These are phyloP conservation scores for Ctenopoma multispine DNA, from an alignment of 2,797 vertebrate genomes.

Conservation along the genomic window DNA sequence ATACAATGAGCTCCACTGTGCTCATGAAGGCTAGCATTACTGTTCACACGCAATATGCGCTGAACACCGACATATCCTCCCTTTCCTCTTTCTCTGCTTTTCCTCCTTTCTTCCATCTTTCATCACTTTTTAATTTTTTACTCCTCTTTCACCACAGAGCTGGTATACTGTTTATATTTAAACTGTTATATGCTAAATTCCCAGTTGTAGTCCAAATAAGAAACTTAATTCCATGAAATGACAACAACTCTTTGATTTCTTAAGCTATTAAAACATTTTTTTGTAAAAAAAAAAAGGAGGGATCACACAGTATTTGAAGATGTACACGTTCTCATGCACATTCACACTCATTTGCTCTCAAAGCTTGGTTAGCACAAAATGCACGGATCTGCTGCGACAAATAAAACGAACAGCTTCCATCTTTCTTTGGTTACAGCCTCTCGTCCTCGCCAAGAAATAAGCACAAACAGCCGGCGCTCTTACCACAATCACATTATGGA, in stretches of 20 bases:
- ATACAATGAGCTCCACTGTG: constrained; percentile 81
- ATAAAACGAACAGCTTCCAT: constrained; percentile 40
- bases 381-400: constrained; percentile 19
- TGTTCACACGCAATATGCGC: constrained; percentile 77
- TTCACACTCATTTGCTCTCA: constrained; percentile 2
- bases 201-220: constrained; percentile 2
- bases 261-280: not conserved
- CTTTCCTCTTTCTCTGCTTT: constrained; percentile 15
- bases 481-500: constrained; percentile 41
- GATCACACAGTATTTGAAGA: constrained; percentile 15
- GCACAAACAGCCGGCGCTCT: constrained; percentile 44
- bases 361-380: not conserved
- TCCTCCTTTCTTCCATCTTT: constrained; percentile 13
- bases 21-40: constrained; percentile 75
- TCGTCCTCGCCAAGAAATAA: constrained; percentile 22
- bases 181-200: not conserved
- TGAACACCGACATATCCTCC: constrained; percentile 45
- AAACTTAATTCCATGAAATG: not conserved
- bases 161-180: constrained; percentile 7
- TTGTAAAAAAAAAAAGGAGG: not conserved
- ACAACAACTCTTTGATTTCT: not conserved
- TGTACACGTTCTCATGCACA: constrained; percentile 15
- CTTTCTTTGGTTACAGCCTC: constrained; percentile 51
- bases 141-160: not conserved
- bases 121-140: not conserved